Conservation (phyloP, 2,888 invertebrate genomes). For the Drosophila pseudotakahashii region DNA sequence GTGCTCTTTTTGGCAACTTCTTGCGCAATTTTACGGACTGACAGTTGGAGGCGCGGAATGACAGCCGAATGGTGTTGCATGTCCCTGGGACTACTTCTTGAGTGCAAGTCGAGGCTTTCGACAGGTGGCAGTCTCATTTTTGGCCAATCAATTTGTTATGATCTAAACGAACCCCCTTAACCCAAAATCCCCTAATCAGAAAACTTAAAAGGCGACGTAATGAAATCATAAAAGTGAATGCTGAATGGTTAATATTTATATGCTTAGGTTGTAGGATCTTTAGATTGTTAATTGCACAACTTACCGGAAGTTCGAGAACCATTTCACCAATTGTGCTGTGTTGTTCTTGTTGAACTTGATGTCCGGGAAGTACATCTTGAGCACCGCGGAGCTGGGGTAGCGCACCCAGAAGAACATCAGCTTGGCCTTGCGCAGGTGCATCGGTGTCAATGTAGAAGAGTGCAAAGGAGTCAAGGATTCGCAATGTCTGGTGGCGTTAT, state of each 20-base stretch:
- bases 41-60: conserved; percentile 59
- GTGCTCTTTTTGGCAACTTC: conserved; percentile 63
- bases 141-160: conserved; percentile 46
- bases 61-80: conserved; percentile 63
- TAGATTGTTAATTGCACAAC: conserved; percentile 72
- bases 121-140: conserved; percentile 57
- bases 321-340: conserved; percentile 99
- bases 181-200: background rate
- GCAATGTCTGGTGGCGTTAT: conserved; percentile 73
- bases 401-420: conserved; percentile 99
- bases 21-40: conserved; percentile 55
- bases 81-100: conserved; percentile 60
- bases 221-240: conserved; percentile 76
- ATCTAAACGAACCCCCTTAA: background rate
- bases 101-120: conserved; percentile 72
- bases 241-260: conserved; percentile 39
- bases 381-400: conserved; percentile 99
- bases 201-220: conserved; percentile 25
- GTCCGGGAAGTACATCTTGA: conserved; percentile 99
- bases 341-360: conserved; percentile 99
- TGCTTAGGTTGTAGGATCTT: background rate
- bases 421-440: conserved; percentile 99
- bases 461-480: conserved; percentile 93
- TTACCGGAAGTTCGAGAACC: conserved; percentile 99
- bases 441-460: conserved; percentile 98